A percentile compares a stretch with the other conserved stretches of the same genome.
Evolutionary conservation across 2,888 invertebrate genomes (phyloP).

Genomic region (Polymixis flavicincta): DNA sequence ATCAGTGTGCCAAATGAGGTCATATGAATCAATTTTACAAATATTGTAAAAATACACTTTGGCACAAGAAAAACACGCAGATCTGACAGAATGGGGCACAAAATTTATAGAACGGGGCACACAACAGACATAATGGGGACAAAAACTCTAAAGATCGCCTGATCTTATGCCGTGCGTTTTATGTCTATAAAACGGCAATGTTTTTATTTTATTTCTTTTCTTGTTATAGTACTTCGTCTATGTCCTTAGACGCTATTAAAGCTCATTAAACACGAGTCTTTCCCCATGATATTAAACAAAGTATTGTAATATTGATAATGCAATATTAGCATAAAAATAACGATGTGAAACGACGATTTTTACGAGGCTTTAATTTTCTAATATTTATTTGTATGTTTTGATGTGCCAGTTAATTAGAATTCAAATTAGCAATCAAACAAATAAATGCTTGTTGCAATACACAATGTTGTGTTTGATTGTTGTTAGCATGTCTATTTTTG

Average conservation of each 20-base stretch:
- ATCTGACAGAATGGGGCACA: background rate
- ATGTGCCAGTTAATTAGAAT: background rate
- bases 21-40: background rate
- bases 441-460: background rate
- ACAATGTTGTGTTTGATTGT: background rate
- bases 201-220: background rate
- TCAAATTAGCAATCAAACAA: background rate
- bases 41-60: background rate
- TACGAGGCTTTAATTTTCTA: background rate
- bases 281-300: slow-evolving; percentile 19
- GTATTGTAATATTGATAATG: background rate
- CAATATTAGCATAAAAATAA: slow-evolving; percentile 4
- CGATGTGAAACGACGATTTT: background rate
- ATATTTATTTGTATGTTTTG: slow-evolving; percentile 10
- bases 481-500: background rate
- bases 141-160: background rate
- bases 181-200: background rate
- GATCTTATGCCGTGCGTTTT: too few relatives aligned
- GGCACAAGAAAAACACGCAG: background rate
- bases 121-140: background rate
- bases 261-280: slow-evolving; percentile 8
- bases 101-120: background rate
- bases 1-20: background rate
- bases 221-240: too few relatives aligned
- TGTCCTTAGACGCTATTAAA: background rate